Evolutionary conservation across 2,888 invertebrate species (phyloP).

Genomic region (Habrosyne pyritoides): DNA sequence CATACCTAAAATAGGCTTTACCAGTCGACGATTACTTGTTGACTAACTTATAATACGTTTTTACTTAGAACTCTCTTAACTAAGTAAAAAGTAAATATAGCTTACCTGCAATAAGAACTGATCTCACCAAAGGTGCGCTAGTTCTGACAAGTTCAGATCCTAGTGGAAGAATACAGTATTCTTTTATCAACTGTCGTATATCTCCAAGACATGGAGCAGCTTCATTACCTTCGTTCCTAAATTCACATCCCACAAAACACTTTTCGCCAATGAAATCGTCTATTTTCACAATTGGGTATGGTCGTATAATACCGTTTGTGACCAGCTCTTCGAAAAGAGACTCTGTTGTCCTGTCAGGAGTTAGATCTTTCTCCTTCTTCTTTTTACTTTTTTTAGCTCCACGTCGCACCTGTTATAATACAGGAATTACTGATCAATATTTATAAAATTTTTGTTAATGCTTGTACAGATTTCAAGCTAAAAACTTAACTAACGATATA

Average conservation of each 20-base stretch:
- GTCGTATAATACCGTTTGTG: slow-evolving; percentile 94
- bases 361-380: slow-evolving; percentile 97
- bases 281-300: slow-evolving; percentile 87
- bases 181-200: slow-evolving; percentile 91
- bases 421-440: not conserved
- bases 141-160: slow-evolving; percentile 89
- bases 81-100: not conserved
- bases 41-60: no score
- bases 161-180: slow-evolving; percentile 94
- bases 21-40: no score
- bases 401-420: slow-evolving; percentile 82
- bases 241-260: slow-evolving; percentile 85
- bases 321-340: slow-evolving; percentile 96
- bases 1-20: no score
- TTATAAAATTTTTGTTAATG: not conserved
- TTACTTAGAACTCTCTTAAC: not conserved
- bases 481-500: no score
- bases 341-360: slow-evolving; percentile 94
- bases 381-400: slow-evolving; percentile 95
- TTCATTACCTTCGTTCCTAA: slow-evolving; percentile 72
- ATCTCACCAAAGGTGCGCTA: slow-evolving; percentile 88
- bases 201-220: slow-evolving; percentile 88
- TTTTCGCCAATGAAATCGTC: slow-evolving; percentile 92
- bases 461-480: no score
- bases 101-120: slow-evolving; percentile 90